Conservation (phyloP, 35 echinoderm and acorn worm genomes). For the Acanthaster planci region DNA sequence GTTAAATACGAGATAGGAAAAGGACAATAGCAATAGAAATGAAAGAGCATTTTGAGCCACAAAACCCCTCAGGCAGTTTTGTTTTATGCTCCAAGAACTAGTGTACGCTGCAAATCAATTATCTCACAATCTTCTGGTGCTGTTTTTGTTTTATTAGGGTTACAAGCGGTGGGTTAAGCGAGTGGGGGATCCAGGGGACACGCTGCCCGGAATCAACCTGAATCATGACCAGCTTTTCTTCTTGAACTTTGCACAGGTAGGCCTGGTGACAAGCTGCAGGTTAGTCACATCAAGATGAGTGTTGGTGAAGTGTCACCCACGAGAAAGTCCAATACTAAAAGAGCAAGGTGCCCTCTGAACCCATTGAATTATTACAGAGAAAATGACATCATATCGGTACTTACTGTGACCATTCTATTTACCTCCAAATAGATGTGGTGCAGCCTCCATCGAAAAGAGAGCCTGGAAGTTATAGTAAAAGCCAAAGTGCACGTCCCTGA, state of each 20-base stretch:
- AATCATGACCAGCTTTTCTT: constrained; percentile 66
- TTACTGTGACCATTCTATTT: neutral
- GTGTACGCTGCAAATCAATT: no score
- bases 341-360: no score
- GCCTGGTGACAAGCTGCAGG: neutral
- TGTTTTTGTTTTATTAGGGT: constrained; percentile 23
- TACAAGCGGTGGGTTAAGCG: constrained; percentile 52
- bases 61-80: no score
- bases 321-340: neutral
- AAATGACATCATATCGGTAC: no score
- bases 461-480: constrained; percentile 9
- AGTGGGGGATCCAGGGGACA: constrained; percentile 13
- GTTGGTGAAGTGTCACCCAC: no score
- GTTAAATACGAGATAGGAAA: no score
- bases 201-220: constrained; percentile 42
- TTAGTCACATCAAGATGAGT: no score
- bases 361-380: no score
- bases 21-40: no score
- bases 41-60: no score
- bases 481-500: constrained; percentile 8
- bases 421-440: constrained; percentile 45
- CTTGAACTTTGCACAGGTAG: constrained; percentile 72
- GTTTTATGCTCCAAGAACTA: no score
- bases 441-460: constrained; percentile 25
- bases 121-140: neutral